Evolutionary conservation across 2,113 vertebrate species (phyloP).

Genomic region (Lepidothrix coronata): DNA sequence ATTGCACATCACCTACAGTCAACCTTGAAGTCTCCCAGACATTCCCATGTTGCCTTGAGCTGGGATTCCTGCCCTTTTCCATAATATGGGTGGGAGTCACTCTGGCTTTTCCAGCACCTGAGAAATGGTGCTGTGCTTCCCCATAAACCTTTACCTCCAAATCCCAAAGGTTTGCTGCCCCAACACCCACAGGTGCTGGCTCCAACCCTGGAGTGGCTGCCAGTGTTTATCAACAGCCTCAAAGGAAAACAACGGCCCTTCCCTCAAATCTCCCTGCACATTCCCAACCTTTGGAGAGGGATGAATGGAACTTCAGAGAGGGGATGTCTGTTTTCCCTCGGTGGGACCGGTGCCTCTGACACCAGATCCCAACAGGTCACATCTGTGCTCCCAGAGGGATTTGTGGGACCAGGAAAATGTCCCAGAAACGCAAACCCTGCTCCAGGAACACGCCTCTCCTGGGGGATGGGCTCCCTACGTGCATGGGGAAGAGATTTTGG

Average conservation of each 20-base stretch:
- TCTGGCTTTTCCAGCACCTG: neutral
- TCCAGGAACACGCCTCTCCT: neutral
- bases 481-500: neutral
- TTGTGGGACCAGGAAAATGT: slow-evolving; percentile 9
- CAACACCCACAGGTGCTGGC: neutral
- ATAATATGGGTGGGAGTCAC: neutral
- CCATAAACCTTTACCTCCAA: neutral
- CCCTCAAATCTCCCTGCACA: neutral
- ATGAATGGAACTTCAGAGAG: slow-evolving; percentile 55
- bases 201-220: neutral
- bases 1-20: neutral
- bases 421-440: neutral
- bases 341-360: neutral
- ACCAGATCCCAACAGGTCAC: neutral
- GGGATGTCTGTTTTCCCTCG: neutral
- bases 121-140: neutral
- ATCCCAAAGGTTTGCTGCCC: neutral
- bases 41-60: neutral
- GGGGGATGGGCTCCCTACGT: neutral
- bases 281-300: neutral
- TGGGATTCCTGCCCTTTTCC: neutral
- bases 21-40: neutral
- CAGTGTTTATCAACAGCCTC: neutral
- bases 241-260: neutral
- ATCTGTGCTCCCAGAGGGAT: neutral